Evolutionary conservation across 2,888 invertebrate species (phyloP).

Genomic region (Brachylomia viminalis): DNA sequence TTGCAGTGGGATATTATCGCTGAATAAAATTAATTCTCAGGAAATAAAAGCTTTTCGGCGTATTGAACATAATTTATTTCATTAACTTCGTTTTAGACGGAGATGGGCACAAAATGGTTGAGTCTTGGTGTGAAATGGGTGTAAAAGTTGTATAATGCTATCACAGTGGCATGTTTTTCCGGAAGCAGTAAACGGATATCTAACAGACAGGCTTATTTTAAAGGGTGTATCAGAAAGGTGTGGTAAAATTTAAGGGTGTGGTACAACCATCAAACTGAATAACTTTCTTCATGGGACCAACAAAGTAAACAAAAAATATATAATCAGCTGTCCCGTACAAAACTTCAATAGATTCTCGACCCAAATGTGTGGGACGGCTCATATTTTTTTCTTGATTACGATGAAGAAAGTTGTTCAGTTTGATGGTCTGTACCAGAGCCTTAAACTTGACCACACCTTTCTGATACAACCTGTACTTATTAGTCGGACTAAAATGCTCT

Average conservation of each 20-base stretch:
- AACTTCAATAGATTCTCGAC: background rate
- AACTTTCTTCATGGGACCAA: background rate
- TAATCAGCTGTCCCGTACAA: background rate
- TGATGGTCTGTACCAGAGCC: background rate
- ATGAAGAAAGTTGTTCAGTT: background rate
- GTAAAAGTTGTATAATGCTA: conserved; percentile 15
- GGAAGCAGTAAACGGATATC: conserved; percentile 40
- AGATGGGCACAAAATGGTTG: background rate
- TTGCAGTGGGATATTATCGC: conserved; percentile 81
- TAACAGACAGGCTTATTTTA: conserved; percentile 34
- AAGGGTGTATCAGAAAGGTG: background rate
- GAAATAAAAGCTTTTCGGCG: conserved; percentile 63
- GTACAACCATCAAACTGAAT: background rate
- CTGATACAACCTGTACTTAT: conserved; percentile 9
- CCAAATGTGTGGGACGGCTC: background rate
- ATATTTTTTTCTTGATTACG: background rate
- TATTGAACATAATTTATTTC: conserved; percentile 35
- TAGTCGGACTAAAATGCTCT: conserved; percentile 65
- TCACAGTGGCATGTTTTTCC: conserved; percentile 33
- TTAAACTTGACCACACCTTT: background rate
- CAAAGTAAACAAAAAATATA: background rate
- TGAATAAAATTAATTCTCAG: conserved; percentile 79
- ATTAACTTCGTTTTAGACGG: conserved; percentile 9
- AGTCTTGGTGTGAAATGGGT: conserved; percentile 15
- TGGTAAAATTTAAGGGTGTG: background rate